phyloP scores from a whole-genome alignment of 2,888 invertebrate genomes.

The Noctua janthina region DNA sequence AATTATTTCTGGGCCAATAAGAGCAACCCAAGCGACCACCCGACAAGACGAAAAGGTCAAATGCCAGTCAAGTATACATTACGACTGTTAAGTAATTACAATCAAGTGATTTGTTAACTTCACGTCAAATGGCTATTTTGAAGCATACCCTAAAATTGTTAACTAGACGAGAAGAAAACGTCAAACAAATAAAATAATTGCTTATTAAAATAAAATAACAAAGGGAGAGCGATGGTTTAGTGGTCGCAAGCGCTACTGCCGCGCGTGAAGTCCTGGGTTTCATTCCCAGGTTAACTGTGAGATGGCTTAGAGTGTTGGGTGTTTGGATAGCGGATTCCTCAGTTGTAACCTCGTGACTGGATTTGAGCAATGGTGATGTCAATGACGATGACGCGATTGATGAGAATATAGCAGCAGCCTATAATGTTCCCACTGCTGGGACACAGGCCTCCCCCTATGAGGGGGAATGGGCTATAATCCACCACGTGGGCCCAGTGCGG shows the following conservation, averaged over 20 bases:
- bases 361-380: not conserved
- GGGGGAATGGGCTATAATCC: no score
- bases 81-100: slow-evolving; percentile 22
- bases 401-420: no score
- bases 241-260: not conserved
- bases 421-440: no score
- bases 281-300: not conserved
- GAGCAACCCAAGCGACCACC: not conserved
- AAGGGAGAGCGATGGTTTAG: not conserved
- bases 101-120: slow-evolving; percentile 32
- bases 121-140: slow-evolving; percentile 15
- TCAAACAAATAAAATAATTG: slow-evolving; percentile 1
- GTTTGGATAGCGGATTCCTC: no score
- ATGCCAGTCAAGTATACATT: not conserved
- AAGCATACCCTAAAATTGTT: slow-evolving; percentile 2
- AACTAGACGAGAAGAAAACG: slow-evolving; percentile 14
- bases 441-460: no score
- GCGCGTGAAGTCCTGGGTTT: not conserved
- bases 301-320: not conserved
- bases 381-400: not conserved
- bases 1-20: slow-evolving; percentile 11
- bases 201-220: not conserved
- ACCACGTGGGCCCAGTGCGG: no score
- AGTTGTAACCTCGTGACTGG: no score
- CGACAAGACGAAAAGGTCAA: not conserved